Evolutionary conservation across 2,113 vertebrate genomes (phyloP).

Genomic region (Alethe diademata): DNA sequence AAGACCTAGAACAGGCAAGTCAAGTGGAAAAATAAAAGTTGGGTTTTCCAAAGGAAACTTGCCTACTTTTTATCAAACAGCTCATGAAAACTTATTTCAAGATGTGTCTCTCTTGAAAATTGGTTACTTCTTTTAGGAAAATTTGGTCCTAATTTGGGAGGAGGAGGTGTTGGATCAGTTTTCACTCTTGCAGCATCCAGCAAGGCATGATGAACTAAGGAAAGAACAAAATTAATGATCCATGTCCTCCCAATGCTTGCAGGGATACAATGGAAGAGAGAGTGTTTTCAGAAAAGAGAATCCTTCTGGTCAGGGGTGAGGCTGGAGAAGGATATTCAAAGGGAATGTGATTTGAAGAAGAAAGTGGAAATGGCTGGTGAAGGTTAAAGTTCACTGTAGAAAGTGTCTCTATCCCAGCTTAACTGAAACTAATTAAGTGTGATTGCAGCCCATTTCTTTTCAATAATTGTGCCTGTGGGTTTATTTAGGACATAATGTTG

Average conservation of each 20-base stretch:
- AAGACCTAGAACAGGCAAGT: not conserved
- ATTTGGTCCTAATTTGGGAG: not conserved
- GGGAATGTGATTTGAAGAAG: not conserved
- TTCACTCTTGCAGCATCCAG: not conserved
- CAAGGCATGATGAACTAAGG: not conserved
- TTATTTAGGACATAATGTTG: not conserved
- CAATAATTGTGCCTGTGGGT: constrained; percentile 1
- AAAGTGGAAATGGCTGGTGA: not conserved
- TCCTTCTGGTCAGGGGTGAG: not conserved
- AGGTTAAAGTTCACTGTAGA: not conserved
- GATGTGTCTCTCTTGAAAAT: not conserved
- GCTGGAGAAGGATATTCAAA: not conserved
- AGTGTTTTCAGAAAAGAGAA: not conserved
- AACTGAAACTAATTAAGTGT: constrained; percentile 21
- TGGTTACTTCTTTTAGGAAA: not conserved
- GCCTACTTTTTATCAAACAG: not conserved
- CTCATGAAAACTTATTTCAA: not conserved
- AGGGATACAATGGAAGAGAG: not conserved
- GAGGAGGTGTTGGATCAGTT: not conserved
- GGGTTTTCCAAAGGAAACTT: not conserved
- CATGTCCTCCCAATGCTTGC: not conserved
- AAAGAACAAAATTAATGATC: not conserved
- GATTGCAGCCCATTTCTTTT: constrained; percentile 5
- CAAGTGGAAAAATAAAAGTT: not conserved
- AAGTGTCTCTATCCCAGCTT: not conserved